These are phyloP conservation scores for Epizoanthus scotinus DNA, from an alignment of 92 coral and sea anemone genomes.

Conservation along the genomic window DNA sequence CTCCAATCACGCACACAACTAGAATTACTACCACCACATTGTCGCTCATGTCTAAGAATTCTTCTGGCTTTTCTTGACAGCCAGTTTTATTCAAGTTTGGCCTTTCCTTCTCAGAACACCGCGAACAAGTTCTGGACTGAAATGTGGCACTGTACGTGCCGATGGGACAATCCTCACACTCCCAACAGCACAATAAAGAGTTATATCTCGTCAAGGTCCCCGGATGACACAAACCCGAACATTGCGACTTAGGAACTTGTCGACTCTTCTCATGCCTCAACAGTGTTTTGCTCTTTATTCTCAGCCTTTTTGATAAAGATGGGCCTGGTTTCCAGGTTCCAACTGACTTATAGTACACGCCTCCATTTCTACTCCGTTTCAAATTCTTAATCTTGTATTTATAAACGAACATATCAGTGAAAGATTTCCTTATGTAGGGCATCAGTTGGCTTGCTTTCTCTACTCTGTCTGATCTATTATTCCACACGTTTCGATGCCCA, in stretches of 20 bases:
- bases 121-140: slow-evolving; percentile 53
- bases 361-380: slow-evolving; percentile 2
- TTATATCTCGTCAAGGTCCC: slow-evolving; percentile 57
- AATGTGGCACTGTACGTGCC: slow-evolving; percentile 59
- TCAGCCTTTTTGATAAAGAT: background rate
- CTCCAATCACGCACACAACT: slow-evolving; percentile 71
- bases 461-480: background rate
- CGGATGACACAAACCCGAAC: slow-evolving; percentile 63
- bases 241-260: slow-evolving; percentile 60
- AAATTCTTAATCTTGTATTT: slow-evolving; percentile 42
- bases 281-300: slow-evolving; percentile 24
- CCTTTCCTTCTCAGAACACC: slow-evolving; percentile 65
- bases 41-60: slow-evolving; percentile 50
- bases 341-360: slow-evolving; percentile 27
- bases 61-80: slow-evolving; percentile 68
- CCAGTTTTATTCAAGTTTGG: slow-evolving; percentile 62
- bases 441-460: background rate
- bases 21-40: slow-evolving; percentile 53
- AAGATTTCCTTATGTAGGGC: background rate
- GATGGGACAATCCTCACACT: slow-evolving; percentile 72
- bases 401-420: background rate
- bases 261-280: slow-evolving; percentile 63
- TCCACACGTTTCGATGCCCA: background rate
- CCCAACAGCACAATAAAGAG: slow-evolving; percentile 69
- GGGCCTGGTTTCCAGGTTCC: slow-evolving; percentile 66